Base-by-base conservation (phyloP, 2,888 invertebrate genomes). In the Aphidius colemani region DNA sequence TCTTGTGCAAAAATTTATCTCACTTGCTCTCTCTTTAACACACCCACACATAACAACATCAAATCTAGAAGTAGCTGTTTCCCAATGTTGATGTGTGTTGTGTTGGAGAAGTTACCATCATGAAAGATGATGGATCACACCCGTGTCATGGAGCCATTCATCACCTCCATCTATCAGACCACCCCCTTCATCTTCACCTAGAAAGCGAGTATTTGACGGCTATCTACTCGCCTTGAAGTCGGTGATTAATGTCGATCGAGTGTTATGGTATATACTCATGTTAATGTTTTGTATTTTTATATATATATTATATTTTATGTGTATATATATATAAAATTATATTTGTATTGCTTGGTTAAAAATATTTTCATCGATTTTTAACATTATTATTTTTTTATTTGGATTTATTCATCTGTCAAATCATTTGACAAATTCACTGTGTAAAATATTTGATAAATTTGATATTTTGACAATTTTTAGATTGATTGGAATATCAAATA, bases 201-300 rank as follows among this genome's bases (percentile, higher is more conserved):
- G 57, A 57, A 79, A 79, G 79, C 76, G 77, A 78, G 73, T 77
- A 78, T 78, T 79, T 79, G 80, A 78, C 78, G 79, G 78, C 78
- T 80, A 78, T 80, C 79, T 78, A 78, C 78, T 78, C 75, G 77
- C 77, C 77, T 77, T 75, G 75, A 77, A 77, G 67, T 65, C 75
- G 74, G 80, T 81, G 81, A 81, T 81, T 81, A 80, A 81, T 81
- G 81, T 80, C 79, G 79, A 79, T 80, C 77, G 75, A 72, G 72
- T 66, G 63, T 59, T 46, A 59, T 60, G 74, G 72, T n/a, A 60
- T 56, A 10, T 56, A 43, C 7, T 61, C 46, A 61, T 57, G 40
- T 51, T 43, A 50, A 51, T 44, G 63, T 59, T 18, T 55, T 55
- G 48, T 60, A 30, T 30, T 5, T 30, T 30, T 30, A 3, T 30